These are phyloP conservation scores for Catocala sponsa DNA, from an alignment of 2,888 invertebrate genomes.

Conservation along the genomic window DNA sequence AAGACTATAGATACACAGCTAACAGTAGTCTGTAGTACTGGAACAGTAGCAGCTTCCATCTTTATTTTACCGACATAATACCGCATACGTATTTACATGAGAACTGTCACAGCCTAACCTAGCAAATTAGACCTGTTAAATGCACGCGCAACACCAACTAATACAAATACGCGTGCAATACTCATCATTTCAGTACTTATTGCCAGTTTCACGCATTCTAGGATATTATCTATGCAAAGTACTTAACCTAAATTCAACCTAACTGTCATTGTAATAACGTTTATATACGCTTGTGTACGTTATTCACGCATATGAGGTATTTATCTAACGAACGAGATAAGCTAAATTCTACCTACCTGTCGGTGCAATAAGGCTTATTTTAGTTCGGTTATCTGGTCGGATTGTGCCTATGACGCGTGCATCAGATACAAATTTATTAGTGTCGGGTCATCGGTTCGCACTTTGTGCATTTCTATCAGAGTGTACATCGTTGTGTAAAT, in stretches of 20 bases:
- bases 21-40: too few species aligned
- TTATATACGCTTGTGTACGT: conserved; percentile 2
- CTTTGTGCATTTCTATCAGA: conserved; percentile 41
- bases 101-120: too few species aligned
- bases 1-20: too few species aligned
- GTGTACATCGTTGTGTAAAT: conserved; percentile 25
- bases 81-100: too few species aligned
- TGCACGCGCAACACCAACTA: neutral
- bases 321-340: conserved; percentile 4
- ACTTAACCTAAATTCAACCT: neutral
- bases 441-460: conserved; percentile 49
- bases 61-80: too few species aligned
- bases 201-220: conserved; percentile 16
- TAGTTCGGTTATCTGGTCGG: conserved; percentile 4
- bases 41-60: too few species aligned
- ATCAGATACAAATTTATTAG: conserved; percentile 50
- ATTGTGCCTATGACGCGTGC: conserved; percentile 31
- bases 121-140: too few species aligned
- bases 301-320: conserved; percentile 19
- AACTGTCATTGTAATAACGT: neutral
- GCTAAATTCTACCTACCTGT: conserved; percentile 13
- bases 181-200: conserved; percentile 15
- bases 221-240: neutral
- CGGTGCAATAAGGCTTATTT: conserved; percentile 16
- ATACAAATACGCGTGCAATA: conserved; percentile 3